phyloP scores from a whole-genome alignment of 2,888 invertebrate genomes.

The Nomada hirtipes region DNA sequence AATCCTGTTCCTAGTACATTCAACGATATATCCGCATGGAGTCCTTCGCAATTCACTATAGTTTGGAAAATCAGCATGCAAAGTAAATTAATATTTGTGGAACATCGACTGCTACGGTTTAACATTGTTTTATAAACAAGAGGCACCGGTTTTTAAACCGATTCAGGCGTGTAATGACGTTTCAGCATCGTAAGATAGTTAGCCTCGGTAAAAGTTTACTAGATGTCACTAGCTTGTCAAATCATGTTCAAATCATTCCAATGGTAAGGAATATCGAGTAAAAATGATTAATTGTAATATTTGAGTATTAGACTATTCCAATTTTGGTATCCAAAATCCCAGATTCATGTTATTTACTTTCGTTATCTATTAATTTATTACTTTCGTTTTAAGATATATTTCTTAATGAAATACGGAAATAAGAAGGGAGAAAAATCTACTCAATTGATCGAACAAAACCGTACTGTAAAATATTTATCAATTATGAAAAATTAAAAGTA shows the following conservation, averaged over 20 bases:
- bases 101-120: slow-evolving; percentile 4
- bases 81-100: slow-evolving; percentile 3
- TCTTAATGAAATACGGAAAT: too few species aligned
- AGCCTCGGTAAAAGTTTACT: not conserved
- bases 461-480: too few species aligned
- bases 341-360: too few species aligned
- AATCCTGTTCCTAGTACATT: slow-evolving; percentile 78
- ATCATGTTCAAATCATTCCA: not conserved
- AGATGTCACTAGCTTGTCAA: slow-evolving; percentile 7
- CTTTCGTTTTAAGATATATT: too few species aligned
- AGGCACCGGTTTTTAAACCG: too few species aligned
- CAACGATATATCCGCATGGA: slow-evolving; percentile 69
- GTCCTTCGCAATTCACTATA: slow-evolving; percentile 27
- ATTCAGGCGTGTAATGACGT: too few species aligned
- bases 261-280: not conserved
- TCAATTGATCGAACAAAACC: too few species aligned
- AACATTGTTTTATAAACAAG: slow-evolving; percentile 28
- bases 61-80: not conserved
- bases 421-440: too few species aligned
- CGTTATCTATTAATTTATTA: too few species aligned
- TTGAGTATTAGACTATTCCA: not conserved
- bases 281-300: not conserved
- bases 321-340: not conserved
- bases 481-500: too few species aligned
- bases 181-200: not conserved